Evolutionary conservation across 1,140 invertebrate species (phyloP), one percentile per base, ranked within the genome.

Genomic region (Helicoverpa zea): DNA sequence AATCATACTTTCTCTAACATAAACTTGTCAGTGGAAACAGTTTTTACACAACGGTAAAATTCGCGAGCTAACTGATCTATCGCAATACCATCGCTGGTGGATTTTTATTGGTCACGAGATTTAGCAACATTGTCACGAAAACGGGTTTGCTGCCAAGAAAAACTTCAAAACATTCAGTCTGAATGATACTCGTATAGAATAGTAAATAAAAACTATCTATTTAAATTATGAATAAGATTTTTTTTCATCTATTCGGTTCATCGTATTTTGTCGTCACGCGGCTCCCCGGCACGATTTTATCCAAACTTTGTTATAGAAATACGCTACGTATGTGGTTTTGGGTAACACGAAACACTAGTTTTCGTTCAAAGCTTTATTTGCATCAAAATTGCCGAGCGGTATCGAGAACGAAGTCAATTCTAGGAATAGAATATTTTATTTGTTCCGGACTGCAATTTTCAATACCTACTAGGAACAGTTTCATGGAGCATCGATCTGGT

Each of bases 41-140:
- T 72, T 72, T 72, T 72, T 54, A 72, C 49, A 12, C 66, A 70
- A 52, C 64, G 12, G 12, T 14, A 2, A n/a, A 23, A 29, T 54
- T 54, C 13, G 13, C 49, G 29, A 72, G 29, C 13, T n/a, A 43
- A 64, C 63, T 47, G 63, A 72, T 72, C 23, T 51, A 54, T 54
- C 23, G 68, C 68, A 72, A 54, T 72, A 72, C 23, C 14, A 52
- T 54, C 18, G 49, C 49, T 29, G 23, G 52, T 72, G 30, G 13
- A 79, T 79, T 56, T 79, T 61, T 49, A 29, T 52, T 64, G n/a
- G 66, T 59, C 58, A 70, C 43, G 68, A 52, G 7, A 14, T 72
- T 70, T 54, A 54, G 68, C 23, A 54, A 54, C 49, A 52, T 51
- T 52, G 35, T 43, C 47, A 30, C 47, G 30, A 68, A 68, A 23